A percentile compares a stretch with the other conserved stretches of the same genome.
phyloP scores from a whole-genome alignment of 2,888 invertebrate genomes.

The Nasonia oneida region DNA sequence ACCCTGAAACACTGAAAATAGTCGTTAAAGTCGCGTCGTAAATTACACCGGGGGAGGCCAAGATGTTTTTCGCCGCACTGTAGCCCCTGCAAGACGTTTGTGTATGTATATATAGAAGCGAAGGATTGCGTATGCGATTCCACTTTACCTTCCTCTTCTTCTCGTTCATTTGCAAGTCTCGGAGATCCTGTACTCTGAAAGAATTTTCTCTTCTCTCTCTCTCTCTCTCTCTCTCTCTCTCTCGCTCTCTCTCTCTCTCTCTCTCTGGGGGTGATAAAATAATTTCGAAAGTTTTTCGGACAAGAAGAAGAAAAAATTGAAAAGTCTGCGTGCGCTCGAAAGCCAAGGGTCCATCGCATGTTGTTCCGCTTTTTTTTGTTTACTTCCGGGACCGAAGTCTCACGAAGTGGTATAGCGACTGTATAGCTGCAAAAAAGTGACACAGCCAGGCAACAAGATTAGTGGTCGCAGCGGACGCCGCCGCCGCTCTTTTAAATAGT shows the following conservation, averaged over 20 bases:
- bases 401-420: neutral
- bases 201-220: neutral
- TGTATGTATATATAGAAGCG: conserved; percentile 3
- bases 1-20: conserved; percentile 67
- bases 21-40: conserved; percentile 74
- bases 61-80: conserved; percentile 38
- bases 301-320: neutral
- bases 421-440: conserved; percentile 23
- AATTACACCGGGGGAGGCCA: conserved; percentile 68
- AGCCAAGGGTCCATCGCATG: neutral
- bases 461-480: conserved; percentile 23
- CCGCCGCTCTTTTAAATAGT: neutral
- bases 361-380: conserved; percentile 27
- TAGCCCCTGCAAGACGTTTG: conserved; percentile 10
- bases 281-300: neutral
- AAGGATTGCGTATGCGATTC: conserved; percentile 1
- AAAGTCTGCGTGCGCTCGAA: neutral
- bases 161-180: conserved; percentile 38
- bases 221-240: neutral
- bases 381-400: neutral
- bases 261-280: neutral
- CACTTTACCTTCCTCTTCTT: neutral
- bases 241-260: too few relatives aligned
- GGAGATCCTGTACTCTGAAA: neutral
- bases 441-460: conserved; percentile 24